phyloP scores from a whole-genome alignment of 2,888 invertebrate genomes.

The Diaperis boleti region DNA sequence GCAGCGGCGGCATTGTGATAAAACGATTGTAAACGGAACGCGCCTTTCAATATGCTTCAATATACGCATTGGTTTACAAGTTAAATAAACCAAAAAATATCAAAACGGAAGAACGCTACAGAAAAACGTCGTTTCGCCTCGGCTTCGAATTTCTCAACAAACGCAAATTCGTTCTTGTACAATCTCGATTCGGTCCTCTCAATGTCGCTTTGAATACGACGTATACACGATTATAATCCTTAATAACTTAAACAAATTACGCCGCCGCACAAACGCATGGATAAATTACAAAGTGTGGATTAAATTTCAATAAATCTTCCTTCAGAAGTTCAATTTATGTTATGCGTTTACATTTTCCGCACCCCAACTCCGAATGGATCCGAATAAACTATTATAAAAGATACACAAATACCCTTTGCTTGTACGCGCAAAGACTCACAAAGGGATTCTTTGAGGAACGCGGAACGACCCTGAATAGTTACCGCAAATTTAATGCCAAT shows the following conservation, averaged over 20 bases:
- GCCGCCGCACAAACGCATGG: constrained; percentile 40
- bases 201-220: constrained; percentile 12
- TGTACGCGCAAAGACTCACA: constrained; percentile 35
- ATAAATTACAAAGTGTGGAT: constrained; percentile 49
- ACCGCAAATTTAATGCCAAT: constrained; percentile 30
- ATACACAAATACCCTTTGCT: constrained; percentile 47
- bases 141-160: constrained; percentile 33
- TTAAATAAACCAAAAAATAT: constrained; percentile 37
- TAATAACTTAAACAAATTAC: constrained; percentile 44
- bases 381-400: constrained; percentile 52
- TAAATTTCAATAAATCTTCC: constrained; percentile 40
- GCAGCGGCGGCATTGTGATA: constrained; percentile 46
- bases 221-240: constrained; percentile 40
- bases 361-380: constrained; percentile 50
- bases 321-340: constrained; percentile 48
- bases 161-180: constrained; percentile 35
- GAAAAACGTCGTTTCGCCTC: constrained; percentile 32
- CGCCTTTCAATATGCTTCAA: constrained; percentile 29
- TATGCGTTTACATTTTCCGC: constrained; percentile 59
- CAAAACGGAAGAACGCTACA: constrained; percentile 24
- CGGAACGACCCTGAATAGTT: constrained; percentile 10
- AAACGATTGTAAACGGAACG: constrained; percentile 48
- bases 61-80: constrained; percentile 38
- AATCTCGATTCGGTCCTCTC: constrained; percentile 37
- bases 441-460: constrained; percentile 25